phyloP scores from a whole-genome alignment of 1,140 invertebrate species.

The Chironomus striatipennis region DNA sequence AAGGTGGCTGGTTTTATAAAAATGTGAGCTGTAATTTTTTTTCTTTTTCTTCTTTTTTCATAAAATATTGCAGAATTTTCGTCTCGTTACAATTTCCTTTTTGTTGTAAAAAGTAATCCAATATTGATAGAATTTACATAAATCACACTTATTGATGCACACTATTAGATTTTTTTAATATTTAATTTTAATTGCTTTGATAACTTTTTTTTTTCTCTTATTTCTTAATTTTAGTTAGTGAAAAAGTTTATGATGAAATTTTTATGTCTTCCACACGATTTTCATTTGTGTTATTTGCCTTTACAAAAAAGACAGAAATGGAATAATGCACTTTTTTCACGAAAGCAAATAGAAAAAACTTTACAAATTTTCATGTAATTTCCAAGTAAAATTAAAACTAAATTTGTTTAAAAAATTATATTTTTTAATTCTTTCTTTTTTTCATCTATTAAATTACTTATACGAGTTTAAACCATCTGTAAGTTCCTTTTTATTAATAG shows the following conservation, averaged over 20 bases:
- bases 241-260: too few relatives aligned
- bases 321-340: constrained; percentile 4
- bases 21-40: constrained; percentile 1
- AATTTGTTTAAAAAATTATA: not conserved
- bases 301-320: not conserved
- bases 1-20: constrained; percentile 1
- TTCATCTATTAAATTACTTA: constrained; percentile 10
- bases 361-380: constrained; percentile 1
- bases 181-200: not conserved
- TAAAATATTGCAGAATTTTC: constrained; percentile 14
- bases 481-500: not conserved
- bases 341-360: not conserved
- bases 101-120: constrained; percentile 7
- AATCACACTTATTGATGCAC: constrained; percentile 1
- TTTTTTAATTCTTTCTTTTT: not conserved
- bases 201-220: not conserved
- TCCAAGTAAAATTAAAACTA: not conserved
- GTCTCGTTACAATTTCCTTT: not conserved
- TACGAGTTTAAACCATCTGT: constrained; percentile 12
- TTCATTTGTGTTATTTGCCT: too few relatives aligned
- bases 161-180: not conserved
- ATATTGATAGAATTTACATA: constrained; percentile 7
- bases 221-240: not conserved
- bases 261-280: too few relatives aligned
- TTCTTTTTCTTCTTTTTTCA: not conserved